Percentiles rank a stretch among this genome's conserved stretches.
Conservation (phyloP, 92 coral and sea anemone species). For the Porites evermanni region DNA sequence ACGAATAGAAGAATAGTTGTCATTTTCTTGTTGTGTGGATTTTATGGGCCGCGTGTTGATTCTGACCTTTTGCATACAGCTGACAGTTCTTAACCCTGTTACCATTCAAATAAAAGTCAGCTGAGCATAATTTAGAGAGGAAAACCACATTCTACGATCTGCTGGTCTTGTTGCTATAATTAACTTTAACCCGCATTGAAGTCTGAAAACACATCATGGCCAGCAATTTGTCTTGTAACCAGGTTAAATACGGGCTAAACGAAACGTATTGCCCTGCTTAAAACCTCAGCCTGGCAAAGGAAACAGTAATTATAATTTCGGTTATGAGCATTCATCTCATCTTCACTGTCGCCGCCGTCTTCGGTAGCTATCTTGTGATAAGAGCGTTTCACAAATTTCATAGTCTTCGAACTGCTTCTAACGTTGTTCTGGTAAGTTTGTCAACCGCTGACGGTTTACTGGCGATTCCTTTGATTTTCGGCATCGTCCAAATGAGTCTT, state of each 20-base stretch:
- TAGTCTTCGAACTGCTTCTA: constrained; percentile 37
- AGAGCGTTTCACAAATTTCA: neutral
- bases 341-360: neutral
- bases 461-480: constrained; percentile 2
- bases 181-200: neutral
- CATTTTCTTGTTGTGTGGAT: too few species aligned
- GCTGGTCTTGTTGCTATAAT: neutral
- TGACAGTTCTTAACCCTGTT: neutral
- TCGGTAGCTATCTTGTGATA: neutral
- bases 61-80: neutral
- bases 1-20: too few species aligned
- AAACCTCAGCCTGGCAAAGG: neutral
- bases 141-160: neutral
- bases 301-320: neutral
- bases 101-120: neutral
- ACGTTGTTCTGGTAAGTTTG: neutral
- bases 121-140: neutral
- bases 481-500: neutral
- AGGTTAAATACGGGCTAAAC: neutral
- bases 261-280: neutral
- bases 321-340: neutral
- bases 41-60: neutral
- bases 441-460: constrained; percentile 25
- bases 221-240: neutral
- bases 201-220: neutral